Evolutionary conservation across 2,113 vertebrate species (phyloP).

Genomic region (Syrrhaptes paradoxus): DNA sequence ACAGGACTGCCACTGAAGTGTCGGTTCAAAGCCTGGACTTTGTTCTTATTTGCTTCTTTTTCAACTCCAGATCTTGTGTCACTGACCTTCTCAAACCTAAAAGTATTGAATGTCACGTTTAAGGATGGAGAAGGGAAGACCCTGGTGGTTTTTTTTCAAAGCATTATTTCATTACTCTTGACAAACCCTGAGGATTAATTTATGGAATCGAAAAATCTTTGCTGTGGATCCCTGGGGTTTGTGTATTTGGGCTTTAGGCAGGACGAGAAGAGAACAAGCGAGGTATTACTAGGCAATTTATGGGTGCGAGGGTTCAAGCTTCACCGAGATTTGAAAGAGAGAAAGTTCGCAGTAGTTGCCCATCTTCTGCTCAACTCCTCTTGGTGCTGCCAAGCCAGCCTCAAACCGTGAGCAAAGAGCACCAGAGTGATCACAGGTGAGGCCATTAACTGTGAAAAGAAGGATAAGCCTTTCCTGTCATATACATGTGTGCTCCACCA

Average conservation of each 20-base stretch:
- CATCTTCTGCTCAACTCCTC: neutral
- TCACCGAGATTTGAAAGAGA: neutral
- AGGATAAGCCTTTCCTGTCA: neutral
- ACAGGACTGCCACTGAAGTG: neutral
- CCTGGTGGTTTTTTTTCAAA: neutral
- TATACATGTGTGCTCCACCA: neutral
- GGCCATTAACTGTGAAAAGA: neutral
- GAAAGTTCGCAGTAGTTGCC: neutral
- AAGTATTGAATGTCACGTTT: neutral
- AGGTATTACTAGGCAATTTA: neutral
- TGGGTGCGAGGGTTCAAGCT: neutral
- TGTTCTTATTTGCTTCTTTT: neutral
- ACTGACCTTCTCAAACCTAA: neutral
- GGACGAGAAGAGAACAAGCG: neutral
- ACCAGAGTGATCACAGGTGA: fast-evolving
- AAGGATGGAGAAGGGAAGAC: neutral
- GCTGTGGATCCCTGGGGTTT: neutral
- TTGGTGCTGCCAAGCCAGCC: neutral
- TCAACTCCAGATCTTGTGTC: neutral
- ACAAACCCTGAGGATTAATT: neutral
- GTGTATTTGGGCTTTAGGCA: neutral
- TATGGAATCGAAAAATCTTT: neutral
- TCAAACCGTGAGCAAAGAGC: neutral
- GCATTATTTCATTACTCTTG: neutral
- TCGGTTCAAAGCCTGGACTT: neutral